Evolutionary conservation across 2,113 vertebrate species (phyloP), one percentile per base, ranked within the genome.

Genomic region (Syrmaticus mikado): DNA sequence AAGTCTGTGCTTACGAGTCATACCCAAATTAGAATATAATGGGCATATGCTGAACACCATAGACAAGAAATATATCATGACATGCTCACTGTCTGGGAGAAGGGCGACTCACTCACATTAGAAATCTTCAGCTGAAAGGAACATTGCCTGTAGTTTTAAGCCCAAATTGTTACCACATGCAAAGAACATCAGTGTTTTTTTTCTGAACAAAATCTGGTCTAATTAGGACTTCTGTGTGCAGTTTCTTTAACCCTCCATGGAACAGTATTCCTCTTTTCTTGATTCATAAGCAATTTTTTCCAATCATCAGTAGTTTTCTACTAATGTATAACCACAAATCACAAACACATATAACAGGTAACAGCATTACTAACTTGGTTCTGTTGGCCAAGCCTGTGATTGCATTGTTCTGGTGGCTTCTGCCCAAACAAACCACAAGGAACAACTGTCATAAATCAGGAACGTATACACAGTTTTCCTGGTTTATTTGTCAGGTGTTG

Each of bases 61-160:
- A 28, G 61, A 77, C 52, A 60, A 81, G 48, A 75, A 87, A 40
- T 22, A 11, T 24, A 38, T 21, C 14, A 11, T 40, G 38, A 30
- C 64, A 70, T n/a, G 40, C 45, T 64, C 60, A n/a, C 34, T 79
- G 88, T 46, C 50, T 88, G 82, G 79, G 74, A 85, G 40, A 93
- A 76, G 58, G n/a, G 13, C 62, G 13, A 4, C 64, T 80, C 71
- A n/a, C 40, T 78, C 64, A 36, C 18, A 2, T 40, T 79, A 48
- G 78, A 89, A 79, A 74, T 64, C 11, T 65, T 82, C 58, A 66
- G 12, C 78, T 85, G 62, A 58, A 65, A 83, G 52, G 62, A 65
- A 53, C 34, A 58, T 68, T 17, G 48, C 30, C 55, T 74, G 38
- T 60, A 60, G 17, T 83, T 82, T 83, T 53, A 80, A 75, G 55